Evolutionary conservation across 2,113 vertebrate species (phyloP), one percentile per base, ranked within the genome.

Genomic region (Fulica atra): DNA sequence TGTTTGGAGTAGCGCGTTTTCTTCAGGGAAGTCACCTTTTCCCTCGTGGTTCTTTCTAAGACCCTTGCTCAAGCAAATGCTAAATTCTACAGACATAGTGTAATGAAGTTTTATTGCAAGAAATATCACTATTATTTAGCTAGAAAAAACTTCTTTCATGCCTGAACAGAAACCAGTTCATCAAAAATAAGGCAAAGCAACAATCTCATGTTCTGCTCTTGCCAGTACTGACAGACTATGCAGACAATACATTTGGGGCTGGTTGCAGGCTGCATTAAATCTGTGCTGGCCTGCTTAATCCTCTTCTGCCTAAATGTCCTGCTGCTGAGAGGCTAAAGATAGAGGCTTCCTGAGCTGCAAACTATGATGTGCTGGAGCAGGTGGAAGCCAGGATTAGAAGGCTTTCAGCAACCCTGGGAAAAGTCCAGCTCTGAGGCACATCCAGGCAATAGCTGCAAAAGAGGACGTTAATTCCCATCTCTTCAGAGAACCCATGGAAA

Each of bases 91-190:
- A 81, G 64, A 73, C 48, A 79, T 4, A 26, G 9, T 50, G 14
- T 50, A 66, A 72, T 79, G 40, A 97, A 94, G 69, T 82, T 90
- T 92, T 94, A 83, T 82, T 92, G 31, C 71, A 64, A 73, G 17
- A 9, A 94, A 57, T 81, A 65, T 21, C n/a, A 65, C 53, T 86
- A 40, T 90, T 97, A 88, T 92, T 96, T 95, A 91, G 42, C 31
- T 72, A 91, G 68, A 95, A 93, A 95, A 96, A 33, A 54, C 24
- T 81, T 93, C 46, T 68, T 95, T 91, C 65, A n/a, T 87, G 57
- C 65, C 40, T 91, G 96, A 95, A 83, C 36, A 81, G 77, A 96
- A 97, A 89, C 35, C 53, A 90, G 66, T 88, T 91, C 92, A 92
- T 92, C 59, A 91, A 76, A 70, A 84, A 68, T 16, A 87, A 21